Conservation (phyloP, 2,888 invertebrate species). For the Lasioglossum morio region DNA sequence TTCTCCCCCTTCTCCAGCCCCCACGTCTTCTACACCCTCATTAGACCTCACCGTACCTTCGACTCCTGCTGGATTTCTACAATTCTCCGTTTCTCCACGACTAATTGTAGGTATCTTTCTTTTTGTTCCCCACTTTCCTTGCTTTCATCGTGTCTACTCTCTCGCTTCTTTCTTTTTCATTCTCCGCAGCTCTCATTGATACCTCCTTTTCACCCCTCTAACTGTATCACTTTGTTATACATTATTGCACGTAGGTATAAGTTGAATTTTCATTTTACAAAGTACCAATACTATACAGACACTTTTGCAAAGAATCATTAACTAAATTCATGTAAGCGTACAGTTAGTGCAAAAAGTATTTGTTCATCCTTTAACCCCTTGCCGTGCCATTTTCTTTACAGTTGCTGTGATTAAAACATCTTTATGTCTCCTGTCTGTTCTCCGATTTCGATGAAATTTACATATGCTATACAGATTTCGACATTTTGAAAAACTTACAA, state of each 20-base stretch:
- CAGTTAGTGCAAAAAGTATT: no score
- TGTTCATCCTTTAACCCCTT: no score
- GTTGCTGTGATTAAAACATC: no score
- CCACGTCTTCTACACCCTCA: conserved; percentile 48
- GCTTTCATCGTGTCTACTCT: conserved; percentile 6
- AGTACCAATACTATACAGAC: neutral
- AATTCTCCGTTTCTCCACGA: conserved; percentile 33
- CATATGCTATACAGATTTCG: no score
- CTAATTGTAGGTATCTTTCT: conserved; percentile 36
- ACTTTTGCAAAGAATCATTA: no score
- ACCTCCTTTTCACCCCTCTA: neutral
- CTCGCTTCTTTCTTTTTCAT: conserved; percentile 36
- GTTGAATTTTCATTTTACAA: neutral
- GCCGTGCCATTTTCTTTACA: no score
- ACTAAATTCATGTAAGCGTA: no score
- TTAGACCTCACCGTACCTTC: conserved; percentile 17
- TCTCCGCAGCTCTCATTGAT: neutral
- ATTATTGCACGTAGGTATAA: neutral
- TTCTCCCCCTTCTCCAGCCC: conserved; percentile 58
- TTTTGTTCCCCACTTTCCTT: neutral
- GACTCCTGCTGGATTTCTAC: neutral
- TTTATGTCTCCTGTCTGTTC: no score
- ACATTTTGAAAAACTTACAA: no score
- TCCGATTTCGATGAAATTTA: no score
- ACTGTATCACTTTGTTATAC: neutral